Percentiles rank a stretch among this genome's conserved stretches.
Conservation (phyloP, 2,113 vertebrate genomes). For the Lontra canadensis region DNA sequence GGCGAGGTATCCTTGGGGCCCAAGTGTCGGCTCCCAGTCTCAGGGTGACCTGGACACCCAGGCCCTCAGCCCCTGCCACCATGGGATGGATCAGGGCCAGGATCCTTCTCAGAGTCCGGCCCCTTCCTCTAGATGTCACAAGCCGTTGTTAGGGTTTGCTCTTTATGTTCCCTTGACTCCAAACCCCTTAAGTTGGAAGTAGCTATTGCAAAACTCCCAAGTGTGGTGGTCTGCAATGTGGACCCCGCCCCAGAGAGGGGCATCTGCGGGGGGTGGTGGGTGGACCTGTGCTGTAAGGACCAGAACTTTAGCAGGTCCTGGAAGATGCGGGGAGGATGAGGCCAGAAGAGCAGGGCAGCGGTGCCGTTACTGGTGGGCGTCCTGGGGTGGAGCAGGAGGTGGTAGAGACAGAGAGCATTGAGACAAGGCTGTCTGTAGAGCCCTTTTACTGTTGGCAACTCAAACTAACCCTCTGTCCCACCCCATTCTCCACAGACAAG, state of each 20-base stretch:
- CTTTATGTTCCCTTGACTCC: too few relatives aligned
- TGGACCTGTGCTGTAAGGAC: background rate
- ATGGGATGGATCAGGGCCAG: background rate
- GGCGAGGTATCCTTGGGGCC: background rate
- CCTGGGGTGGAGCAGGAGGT: rapidly evolving
- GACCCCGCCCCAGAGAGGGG: rapidly evolving
- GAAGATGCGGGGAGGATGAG: background rate
- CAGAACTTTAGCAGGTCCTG: rapidly evolving
- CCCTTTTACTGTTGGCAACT: background rate
- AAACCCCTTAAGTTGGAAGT: rapidly evolving
- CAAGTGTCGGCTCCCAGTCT: rapidly evolving
- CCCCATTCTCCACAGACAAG: background rate
- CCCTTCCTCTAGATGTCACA: background rate
- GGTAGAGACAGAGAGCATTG: rapidly evolving
- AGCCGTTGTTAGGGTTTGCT: background rate
- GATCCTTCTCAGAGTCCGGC: background rate
- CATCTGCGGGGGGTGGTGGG: background rate
- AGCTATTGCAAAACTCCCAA: rapidly evolving
- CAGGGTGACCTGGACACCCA: background rate
- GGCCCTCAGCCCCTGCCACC: background rate
- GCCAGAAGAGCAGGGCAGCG: background rate
- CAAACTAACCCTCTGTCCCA: background rate
- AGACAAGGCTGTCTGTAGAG: background rate
- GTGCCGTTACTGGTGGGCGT: rapidly evolving
- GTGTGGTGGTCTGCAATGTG: background rate